Base-by-base conservation (phyloP, 1,140 invertebrate species). In the Zaprionus lachaisei region DNA sequence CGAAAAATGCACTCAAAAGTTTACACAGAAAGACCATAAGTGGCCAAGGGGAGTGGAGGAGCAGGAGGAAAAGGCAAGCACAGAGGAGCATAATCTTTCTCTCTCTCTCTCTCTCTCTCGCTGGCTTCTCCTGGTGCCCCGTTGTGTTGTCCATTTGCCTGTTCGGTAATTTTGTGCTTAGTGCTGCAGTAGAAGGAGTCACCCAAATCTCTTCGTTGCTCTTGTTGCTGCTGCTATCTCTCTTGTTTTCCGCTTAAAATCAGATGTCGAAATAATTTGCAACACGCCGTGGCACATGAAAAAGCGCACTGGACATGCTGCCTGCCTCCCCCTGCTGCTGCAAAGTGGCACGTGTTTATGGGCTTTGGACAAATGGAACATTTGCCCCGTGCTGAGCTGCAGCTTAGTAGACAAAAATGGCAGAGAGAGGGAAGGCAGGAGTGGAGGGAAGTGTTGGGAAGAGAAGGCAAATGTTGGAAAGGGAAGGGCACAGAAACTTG, bases 211-310 rank as follows among this genome's bases (percentile, higher is more conserved):
- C 55, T 55, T 17, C 22, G 37, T 67, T n/a, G n/a, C 77, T 47
- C 58, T 58, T 51, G 47, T 9, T 37, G 15, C 14, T 62, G 71
- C 37, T 41, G 38, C 47, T 56, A 62, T 77, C 80, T 90, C 85
- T 91, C 85, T 85, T 90, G 85, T 90, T 90, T 91, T 90, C 86
- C 85, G 85, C 86, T 90, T 90, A 90, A 90, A 90, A 90, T 90
- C 85, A 90, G 86, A 91, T 90, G 85, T 90, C 85, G 86, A 90
- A 90, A 90, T 90, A 90, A 85, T 90, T 90, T 90, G 85, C 85
- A 90, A 87, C 85, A 90, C 84, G 85, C 83, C 81, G 85, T 77
- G 81, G 72, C 79, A 81, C 84, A 80, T 79, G 81, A 71, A 63
- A 74, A 57, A 62, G 38, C 12, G 58, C 11, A 72, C 28, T 55